Evolutionary conservation across 2,888 invertebrate species (phyloP).

Genomic region (Erebia ligea): DNA sequence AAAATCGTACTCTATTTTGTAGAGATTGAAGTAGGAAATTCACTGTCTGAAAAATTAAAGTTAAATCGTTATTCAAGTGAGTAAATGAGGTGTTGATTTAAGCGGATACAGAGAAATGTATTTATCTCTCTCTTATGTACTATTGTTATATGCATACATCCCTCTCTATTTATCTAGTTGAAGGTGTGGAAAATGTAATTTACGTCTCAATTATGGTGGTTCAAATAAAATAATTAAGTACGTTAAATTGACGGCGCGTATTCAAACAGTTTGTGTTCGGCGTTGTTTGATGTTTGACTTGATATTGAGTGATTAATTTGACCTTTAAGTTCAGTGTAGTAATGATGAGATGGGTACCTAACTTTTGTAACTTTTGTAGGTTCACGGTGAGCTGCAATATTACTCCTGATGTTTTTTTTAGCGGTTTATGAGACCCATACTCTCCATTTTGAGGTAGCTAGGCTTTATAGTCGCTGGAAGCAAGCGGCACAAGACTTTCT

Average conservation of each 20-base stretch:
- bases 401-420: too few species aligned
- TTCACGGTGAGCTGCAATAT: too few species aligned
- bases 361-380: background rate
- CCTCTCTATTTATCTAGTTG: constrained; percentile 38
- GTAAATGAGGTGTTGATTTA: constrained; percentile 45
- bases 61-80: constrained; percentile 35
- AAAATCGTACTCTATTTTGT: constrained; percentile 33
- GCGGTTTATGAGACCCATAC: too few species aligned
- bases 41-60: background rate
- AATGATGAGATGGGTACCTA: background rate
- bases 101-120: constrained; percentile 51
- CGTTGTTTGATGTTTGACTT: constrained; percentile 21
- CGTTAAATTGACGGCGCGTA: constrained; percentile 35
- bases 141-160: constrained; percentile 43
- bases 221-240: constrained; percentile 42
- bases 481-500: too few species aligned
- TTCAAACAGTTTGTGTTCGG: constrained; percentile 29
- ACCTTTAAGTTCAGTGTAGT: constrained; percentile 11
- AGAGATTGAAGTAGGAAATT: constrained; percentile 28
- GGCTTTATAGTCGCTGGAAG: too few species aligned
- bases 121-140: constrained; percentile 53
- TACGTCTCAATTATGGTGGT: constrained; percentile 50
- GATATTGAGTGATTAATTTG: constrained; percentile 22
- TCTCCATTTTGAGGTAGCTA: too few species aligned
- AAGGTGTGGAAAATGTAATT: constrained; percentile 47